phyloP scores from a whole-genome alignment of 2,797 vertebrate species.

The Rachycentron canadum region DNA sequence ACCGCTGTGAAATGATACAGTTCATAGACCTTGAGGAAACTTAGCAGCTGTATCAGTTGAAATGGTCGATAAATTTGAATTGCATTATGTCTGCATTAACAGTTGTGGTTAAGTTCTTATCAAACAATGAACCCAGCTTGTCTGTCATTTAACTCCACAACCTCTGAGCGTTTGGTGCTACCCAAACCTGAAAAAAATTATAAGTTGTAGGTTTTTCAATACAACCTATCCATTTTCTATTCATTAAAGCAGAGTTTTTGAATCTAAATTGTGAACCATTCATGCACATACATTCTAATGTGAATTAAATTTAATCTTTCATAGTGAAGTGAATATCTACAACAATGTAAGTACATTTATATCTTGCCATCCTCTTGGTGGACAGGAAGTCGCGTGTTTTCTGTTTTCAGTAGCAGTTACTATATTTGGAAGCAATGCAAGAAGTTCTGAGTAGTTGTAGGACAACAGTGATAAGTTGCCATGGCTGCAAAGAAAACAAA shows the following conservation, averaged over 20 bases:
- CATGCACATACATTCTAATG: neutral
- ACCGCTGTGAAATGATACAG: conserved; percentile 49
- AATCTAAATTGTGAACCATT: neutral
- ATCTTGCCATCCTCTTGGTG: neutral
- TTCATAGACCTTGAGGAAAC: conserved; percentile 38
- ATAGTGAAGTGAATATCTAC: neutral
- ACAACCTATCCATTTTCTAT: neutral
- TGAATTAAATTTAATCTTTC: neutral
- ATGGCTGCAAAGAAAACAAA: conserved; percentile 22
- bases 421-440: conserved; percentile 51
- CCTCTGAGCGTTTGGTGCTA: neutral
- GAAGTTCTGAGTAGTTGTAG: neutral
- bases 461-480: neutral
- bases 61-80: conserved; percentile 52
- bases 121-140: conserved; percentile 8
- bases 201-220: too few species aligned
- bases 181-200: too few species aligned
- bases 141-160: conserved; percentile 3
- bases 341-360: neutral
- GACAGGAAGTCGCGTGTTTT: conserved; percentile 46
- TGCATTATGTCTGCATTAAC: conserved; percentile 44
- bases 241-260: neutral
- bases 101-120: conserved; percentile 33
- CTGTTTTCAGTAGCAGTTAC: conserved; percentile 38
- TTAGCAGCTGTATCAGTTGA: conserved; percentile 36